Percentiles rank a stretch among this genome's conserved stretches.
Conservation (phyloP, 1,140 invertebrate genomes). For the Varroa destructor region DNA sequence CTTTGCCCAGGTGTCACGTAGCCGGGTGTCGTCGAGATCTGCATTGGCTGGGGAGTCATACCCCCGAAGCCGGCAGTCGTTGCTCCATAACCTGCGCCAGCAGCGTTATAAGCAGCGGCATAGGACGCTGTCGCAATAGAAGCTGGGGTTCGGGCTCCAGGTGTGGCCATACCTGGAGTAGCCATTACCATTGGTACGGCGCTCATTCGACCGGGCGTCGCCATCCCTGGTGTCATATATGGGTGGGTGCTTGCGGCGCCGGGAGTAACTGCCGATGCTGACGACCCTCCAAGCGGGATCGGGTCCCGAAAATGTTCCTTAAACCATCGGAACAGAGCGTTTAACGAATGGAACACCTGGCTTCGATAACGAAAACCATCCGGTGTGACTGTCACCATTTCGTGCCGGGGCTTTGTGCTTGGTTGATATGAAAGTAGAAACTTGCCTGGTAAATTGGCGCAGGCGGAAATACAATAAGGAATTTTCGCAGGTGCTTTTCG, state of each 20-base stretch:
- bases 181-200: slow-evolving; percentile 18
- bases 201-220: slow-evolving; percentile 25
- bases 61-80: neutral
- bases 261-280: neutral
- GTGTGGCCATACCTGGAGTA: slow-evolving; percentile 13
- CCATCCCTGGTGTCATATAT: slow-evolving; percentile 11
- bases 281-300: slow-evolving; percentile 45
- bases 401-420: slow-evolving; percentile 61
- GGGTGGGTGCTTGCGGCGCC: neutral
- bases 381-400: slow-evolving; percentile 76
- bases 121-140: slow-evolving; percentile 11
- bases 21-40: slow-evolving; percentile 12
- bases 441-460: slow-evolving; percentile 79
- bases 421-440: slow-evolving; percentile 89
- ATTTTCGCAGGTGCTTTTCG: slow-evolving; percentile 70
- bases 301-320: slow-evolving; percentile 92
- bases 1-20: slow-evolving; percentile 6
- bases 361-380: slow-evolving; percentile 82
- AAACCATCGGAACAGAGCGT: slow-evolving; percentile 81
- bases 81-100: neutral
- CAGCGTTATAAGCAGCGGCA: neutral
- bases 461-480: slow-evolving; percentile 74
- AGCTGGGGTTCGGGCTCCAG: slow-evolving; percentile 6
- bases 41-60: slow-evolving; percentile 24
- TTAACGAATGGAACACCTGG: slow-evolving; percentile 70